Percentiles rank a stretch among this genome's conserved stretches.
Conservation (phyloP, 2,888 invertebrate species). For the Parnassius glacialis region DNA sequence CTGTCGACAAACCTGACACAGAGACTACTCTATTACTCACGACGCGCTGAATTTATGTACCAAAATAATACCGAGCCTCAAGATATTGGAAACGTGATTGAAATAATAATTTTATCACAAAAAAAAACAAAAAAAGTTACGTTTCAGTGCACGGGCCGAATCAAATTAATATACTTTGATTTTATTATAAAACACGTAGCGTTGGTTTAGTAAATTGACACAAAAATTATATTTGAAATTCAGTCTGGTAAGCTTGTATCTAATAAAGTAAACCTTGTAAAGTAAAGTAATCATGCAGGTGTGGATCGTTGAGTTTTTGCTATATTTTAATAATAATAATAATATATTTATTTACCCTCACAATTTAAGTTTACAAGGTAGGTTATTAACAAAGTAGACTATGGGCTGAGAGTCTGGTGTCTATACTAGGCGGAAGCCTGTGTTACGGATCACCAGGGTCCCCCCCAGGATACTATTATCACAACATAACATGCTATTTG, state of each 20-base stretch:
- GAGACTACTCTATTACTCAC: slow-evolving; percentile 66
- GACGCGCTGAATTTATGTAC: slow-evolving; percentile 67
- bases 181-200: not conserved
- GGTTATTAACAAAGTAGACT: too few species aligned
- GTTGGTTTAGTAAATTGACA: not conserved
- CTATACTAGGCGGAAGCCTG: too few species aligned
- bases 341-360: too few species aligned
- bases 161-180: not conserved
- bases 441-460: too few species aligned
- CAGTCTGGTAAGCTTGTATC: slow-evolving; percentile 1
- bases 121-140: slow-evolving; percentile 19
- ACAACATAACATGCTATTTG: too few species aligned
- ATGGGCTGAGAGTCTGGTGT: too few species aligned
- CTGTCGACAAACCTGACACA: slow-evolving; percentile 62
- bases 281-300: slow-evolving; percentile 6
- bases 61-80: slow-evolving; percentile 62
- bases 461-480: too few species aligned
- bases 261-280: slow-evolving; percentile 8
- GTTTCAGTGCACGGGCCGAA: slow-evolving; percentile 1
- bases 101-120: slow-evolving; percentile 39
- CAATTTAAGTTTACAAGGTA: too few species aligned
- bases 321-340: too few species aligned
- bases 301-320: slow-evolving; percentile 21
- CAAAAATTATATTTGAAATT: not conserved
- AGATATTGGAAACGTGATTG: slow-evolving; percentile 74